These are phyloP conservation scores for Dryas iulia DNA, from an alignment of 1,140 invertebrate species.

Conservation along the genomic window DNA sequence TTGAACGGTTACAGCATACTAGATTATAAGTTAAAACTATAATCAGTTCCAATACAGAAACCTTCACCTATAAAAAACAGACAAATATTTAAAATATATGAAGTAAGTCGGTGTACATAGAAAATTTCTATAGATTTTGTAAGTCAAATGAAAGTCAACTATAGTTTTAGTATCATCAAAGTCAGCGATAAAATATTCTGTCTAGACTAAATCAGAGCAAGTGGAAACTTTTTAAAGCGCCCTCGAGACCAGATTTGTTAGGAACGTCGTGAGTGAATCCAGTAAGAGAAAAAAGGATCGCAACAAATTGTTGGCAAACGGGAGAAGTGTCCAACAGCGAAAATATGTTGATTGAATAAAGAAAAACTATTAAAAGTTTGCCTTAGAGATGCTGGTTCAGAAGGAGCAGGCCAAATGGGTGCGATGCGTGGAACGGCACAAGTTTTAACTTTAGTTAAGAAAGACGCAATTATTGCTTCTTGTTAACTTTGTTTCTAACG, in stretches of 20 bases:
- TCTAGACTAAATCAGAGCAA: constrained; percentile 63
- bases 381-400: constrained; percentile 61
- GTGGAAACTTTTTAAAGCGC: constrained; percentile 60
- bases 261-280: constrained; percentile 51
- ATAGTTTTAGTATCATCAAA: constrained; percentile 27
- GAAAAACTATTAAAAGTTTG: constrained; percentile 79
- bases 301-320: constrained; percentile 78
- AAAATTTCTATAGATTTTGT: not conserved
- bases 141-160: not conserved
- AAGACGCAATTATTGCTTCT: constrained; percentile 37
- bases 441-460: constrained; percentile 42
- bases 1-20: too few species aligned
- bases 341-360: constrained; percentile 80
- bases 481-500: constrained; percentile 35
- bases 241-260: constrained; percentile 70
- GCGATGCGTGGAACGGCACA: constrained; percentile 55
- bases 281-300: constrained; percentile 59
- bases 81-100: too few species aligned
- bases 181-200: constrained; percentile 57
- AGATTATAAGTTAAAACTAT: too few species aligned
- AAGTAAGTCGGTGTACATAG: too few species aligned
- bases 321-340: constrained; percentile 73
- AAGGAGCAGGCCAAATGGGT: constrained; percentile 53
- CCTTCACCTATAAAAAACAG: too few species aligned
- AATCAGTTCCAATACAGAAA: too few species aligned